These are phyloP conservation scores for Meandrina meandrites DNA, from an alignment of 92 coral and sea anemone species.

Conservation along the genomic window DNA sequence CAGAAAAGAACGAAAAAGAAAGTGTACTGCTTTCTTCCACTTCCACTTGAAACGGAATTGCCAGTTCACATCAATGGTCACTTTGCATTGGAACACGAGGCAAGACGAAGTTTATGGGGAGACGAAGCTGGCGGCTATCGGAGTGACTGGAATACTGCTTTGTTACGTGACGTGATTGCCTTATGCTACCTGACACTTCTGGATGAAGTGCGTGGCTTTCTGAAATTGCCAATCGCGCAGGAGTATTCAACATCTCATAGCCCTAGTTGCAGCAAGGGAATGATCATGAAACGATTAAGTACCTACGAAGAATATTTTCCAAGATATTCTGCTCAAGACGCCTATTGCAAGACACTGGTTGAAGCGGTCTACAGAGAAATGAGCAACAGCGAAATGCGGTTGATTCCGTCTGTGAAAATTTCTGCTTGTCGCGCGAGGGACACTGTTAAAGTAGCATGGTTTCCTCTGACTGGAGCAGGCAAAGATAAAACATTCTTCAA, in stretches of 20 bases:
- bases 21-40: slow-evolving; percentile 75
- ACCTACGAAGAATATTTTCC: slow-evolving; percentile 61
- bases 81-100: slow-evolving; percentile 74
- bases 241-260: background rate
- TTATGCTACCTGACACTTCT: slow-evolving; percentile 64
- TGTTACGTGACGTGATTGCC: slow-evolving; percentile 55
- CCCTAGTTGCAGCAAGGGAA: background rate
- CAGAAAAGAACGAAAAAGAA: background rate
- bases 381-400: slow-evolving; percentile 17
- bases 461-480: slow-evolving; percentile 49
- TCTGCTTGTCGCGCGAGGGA: too few relatives aligned
- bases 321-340: background rate
- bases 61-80: slow-evolving; percentile 89
- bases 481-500: slow-evolving; percentile 52
- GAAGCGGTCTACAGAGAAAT: slow-evolving; percentile 61
- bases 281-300: slow-evolving; percentile 8
- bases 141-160: slow-evolving; percentile 65
- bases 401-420: slow-evolving; percentile 51
- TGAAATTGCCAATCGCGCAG: slow-evolving; percentile 18
- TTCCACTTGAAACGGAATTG: slow-evolving; percentile 69
- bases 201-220: slow-evolving; percentile 40
- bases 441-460: slow-evolving; percentile 33
- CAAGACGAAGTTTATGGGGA: slow-evolving; percentile 67
- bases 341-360: slow-evolving; percentile 58
- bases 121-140: slow-evolving; percentile 61